Base-by-base conservation (phyloP, 2,113 vertebrate genomes). In the Cololabis saira region DNA sequence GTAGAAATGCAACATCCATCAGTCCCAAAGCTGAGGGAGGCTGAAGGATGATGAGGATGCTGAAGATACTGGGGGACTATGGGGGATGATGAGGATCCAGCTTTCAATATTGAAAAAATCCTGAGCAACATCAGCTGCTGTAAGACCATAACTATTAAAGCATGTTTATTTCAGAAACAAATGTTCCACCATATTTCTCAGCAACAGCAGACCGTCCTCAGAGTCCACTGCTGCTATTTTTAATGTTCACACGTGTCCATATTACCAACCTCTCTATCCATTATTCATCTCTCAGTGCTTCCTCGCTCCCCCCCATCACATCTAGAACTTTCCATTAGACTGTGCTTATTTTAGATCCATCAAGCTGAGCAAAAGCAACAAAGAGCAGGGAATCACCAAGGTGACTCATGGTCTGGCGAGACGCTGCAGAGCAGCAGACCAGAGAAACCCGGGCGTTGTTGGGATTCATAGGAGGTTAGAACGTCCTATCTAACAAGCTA, bases 271-370 rank as follows among this genome's bases (percentile, higher is more conserved):
- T 44, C 41, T 58, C 61, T 19, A 54, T 78, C 54, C 45, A 75
- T 82, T 66, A 78, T 89, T 74, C 18, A 85, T 83, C 47, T 74
- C 52, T 53, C 61, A 70, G 48, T 37, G 74, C 63, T 67, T 21
- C 52, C 1, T 69, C 9, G 0, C 54, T 80, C 58, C 42, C 69
- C 61, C 64, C 33, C 16, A 41, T 57, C 72, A 71, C 33, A 45
- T 64, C 44, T 1, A 16, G 66, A 52, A 66, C 57, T 58, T 81
- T 78, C 69, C 69, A 61, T 61, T 76, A 66, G 50, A 55, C 62
- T 17, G 43, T 54, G 55, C 50, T 67, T 73, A 73, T 85, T 84
- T 88, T 50, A 83, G 71, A 55, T 63, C 7, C 18, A 4, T 69
- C 22, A 54, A 40, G 61, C 69, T 47, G 45, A 76, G 83, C 43